A percentile compares a stretch with the other conserved stretches of the same genome.
These are phyloP conservation scores for Sympetrum striolatum DNA, from an alignment of 2,888 invertebrate species.

Conservation along the genomic window DNA sequence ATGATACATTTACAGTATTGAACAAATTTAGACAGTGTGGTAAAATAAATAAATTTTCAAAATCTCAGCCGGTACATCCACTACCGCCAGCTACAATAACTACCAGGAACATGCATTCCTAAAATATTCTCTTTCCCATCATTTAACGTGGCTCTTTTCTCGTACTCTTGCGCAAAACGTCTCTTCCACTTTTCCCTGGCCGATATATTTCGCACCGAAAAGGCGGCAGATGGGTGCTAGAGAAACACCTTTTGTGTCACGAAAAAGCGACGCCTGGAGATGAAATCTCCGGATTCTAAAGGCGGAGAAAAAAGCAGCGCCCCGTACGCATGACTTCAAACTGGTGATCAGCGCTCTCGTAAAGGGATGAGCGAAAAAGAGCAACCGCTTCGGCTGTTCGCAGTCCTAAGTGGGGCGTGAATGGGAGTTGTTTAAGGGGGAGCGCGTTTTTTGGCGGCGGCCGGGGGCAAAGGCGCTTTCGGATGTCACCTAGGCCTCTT, in stretches of 20 bases:
- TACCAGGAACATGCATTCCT: no score
- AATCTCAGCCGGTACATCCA: neutral
- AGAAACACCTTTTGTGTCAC: neutral
- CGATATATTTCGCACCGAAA: neutral
- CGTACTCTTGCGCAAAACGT: neutral
- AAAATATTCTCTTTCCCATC: no score
- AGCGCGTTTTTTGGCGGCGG: neutral
- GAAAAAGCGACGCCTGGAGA: neutral
- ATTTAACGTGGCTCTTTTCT: no score
- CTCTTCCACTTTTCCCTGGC: neutral
- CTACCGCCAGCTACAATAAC: neutral
- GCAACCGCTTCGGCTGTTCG: neutral
- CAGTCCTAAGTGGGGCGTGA: constrained; percentile 33
- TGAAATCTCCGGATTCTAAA: neutral
- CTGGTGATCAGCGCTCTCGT: neutral
- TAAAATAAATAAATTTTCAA: neutral
- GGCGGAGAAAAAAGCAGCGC: neutral
- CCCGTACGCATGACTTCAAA: neutral
- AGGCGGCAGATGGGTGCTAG: neutral
- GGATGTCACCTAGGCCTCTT: neutral
- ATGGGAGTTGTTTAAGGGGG: neutral
- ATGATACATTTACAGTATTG: no score
- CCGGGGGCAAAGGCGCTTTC: neutral
- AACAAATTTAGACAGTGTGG: neutral
- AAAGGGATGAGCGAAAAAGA: constrained; percentile 6